A percentile compares a stretch with the other conserved stretches of the same genome.
Conservation (phyloP, 1,140 invertebrate genomes). For the Drosophila tsacasi region DNA sequence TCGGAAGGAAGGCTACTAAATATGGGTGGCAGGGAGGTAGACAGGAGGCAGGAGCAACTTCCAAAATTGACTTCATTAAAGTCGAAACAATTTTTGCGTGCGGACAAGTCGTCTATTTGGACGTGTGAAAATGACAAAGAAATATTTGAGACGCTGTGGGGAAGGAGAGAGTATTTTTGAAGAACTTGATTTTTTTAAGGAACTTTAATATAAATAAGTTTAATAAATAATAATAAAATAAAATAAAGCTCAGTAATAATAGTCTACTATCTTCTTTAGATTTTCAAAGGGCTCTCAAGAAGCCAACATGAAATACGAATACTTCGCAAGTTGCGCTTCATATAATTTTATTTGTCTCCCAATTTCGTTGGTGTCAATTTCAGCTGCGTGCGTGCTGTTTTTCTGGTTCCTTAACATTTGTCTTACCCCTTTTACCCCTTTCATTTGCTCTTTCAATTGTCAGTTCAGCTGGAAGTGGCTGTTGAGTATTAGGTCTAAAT, state of each 20-base stretch:
- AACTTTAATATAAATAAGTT: background rate
- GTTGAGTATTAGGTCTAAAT: slow-evolving; percentile 81
- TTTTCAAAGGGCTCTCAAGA: background rate
- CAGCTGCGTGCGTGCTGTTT: slow-evolving; percentile 21
- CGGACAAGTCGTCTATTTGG: slow-evolving; percentile 33
- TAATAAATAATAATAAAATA: background rate
- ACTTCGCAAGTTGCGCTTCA: slow-evolving; percentile 61
- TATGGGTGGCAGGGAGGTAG: background rate
- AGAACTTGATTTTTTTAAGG: background rate
- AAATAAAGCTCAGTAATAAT: background rate
- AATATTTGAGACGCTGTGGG: background rate
- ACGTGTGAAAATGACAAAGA: slow-evolving; percentile 51
- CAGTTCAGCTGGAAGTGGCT: slow-evolving; percentile 72
- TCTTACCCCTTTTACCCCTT: slow-evolving; percentile 52
- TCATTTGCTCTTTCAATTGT: slow-evolving; percentile 79
- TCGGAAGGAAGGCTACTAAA: background rate
- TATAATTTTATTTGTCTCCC: slow-evolving; percentile 82
- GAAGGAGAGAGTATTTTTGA: too few species aligned
- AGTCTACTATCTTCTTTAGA: background rate
- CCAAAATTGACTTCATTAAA: slow-evolving; percentile 81
- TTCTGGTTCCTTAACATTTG: slow-evolving; percentile 45
- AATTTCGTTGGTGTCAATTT: slow-evolving; percentile 67
- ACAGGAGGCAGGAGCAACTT: slow-evolving; percentile 11
- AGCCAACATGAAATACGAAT: slow-evolving; percentile 3
- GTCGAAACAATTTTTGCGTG: slow-evolving; percentile 65